These are phyloP conservation scores for Brachyalestes nurse DNA, from an alignment of 2,797 vertebrate genomes.

Conservation along the genomic window DNA sequence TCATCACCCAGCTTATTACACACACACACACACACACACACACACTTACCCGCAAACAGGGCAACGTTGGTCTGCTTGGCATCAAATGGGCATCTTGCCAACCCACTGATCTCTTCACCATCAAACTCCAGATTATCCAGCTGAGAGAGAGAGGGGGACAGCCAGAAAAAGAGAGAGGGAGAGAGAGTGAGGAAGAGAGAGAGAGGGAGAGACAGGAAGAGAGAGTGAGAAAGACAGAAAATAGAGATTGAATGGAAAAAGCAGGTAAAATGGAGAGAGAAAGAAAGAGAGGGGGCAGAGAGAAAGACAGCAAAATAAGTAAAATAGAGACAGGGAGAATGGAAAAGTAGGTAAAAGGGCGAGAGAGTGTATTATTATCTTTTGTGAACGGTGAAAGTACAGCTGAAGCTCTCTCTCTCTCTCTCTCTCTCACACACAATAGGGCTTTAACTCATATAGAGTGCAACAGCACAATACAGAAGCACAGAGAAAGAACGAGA, in stretches of 20 bases:
- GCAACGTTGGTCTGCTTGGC: slow-evolving; percentile 99
- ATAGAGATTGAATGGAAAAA: no score
- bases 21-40: not conserved
- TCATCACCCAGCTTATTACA: slow-evolving; percentile 73
- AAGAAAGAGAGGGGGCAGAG: not conserved
- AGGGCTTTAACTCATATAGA: no score
- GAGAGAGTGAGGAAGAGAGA: not conserved
- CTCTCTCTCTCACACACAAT: no score
- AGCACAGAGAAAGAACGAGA: no score
- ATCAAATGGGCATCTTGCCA: slow-evolving; percentile 98
- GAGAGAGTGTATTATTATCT: no score
- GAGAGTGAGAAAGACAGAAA: not conserved
- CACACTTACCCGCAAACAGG: slow-evolving; percentile 92
- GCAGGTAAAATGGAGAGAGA: no score
- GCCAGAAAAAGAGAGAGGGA: slow-evolving; percentile 57
- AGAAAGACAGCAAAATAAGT: no score
- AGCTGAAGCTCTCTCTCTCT: no score
- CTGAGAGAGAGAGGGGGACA: slow-evolving; percentile 78
- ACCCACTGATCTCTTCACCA: slow-evolving; percentile 97
- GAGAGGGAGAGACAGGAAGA: not conserved
- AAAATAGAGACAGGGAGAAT: no score
- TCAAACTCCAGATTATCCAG: slow-evolving; percentile 98
- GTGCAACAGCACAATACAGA: no score
- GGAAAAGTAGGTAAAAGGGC: no score
- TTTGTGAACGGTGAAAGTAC: no score